Base-by-base conservation (phyloP, 23 tunicate genomes). In the Trididemnum nubilum region DNA sequence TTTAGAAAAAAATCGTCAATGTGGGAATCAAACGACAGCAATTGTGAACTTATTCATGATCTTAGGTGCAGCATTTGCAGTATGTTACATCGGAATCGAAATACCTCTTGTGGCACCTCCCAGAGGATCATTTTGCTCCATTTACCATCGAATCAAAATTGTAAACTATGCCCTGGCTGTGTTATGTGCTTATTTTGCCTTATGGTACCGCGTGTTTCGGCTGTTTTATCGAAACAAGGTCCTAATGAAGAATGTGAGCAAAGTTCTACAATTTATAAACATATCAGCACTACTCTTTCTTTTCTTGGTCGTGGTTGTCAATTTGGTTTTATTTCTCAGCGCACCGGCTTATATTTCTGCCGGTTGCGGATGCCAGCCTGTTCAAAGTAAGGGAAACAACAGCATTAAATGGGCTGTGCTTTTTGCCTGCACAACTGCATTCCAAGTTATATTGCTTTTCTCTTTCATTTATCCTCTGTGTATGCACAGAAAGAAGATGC, bases 401-500 rank as follows among this genome's bases (percentile, higher is more conserved):
- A 49, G 29, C 2, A 9, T 82, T 36, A 69, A 70, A 34, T 82
- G 86, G 86, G 78, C 76, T 3, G 35, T 82, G 1, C 33, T 82
- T 2, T 72, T 71, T 2, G n/a, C 51, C 1, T 66, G 77, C 67
- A 82, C 78, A 5, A 70, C 35, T 70, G 67, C 60, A 0, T 70
- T 71, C 25, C 86, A 82, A 34, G 36, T 70, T 33, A 70, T 36
- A 7, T 34, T 82, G 50, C 78, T 82, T 24, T 67, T 54, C 31
- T 70, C 86, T 34, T 71, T 82, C 28, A 82, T 82, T 50, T 82
- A 82, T 34, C 86, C 86, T 21, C 37, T 81, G 22, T 31, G 40
- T 32, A 25, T 81, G 5, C 85, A 81, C 34, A 59, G 63, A 28
- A 80, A 80, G 52, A 82, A 82, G 33, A 82, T 82, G 78, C 34